Conservation (phyloP, 2,113 vertebrate genomes). For the Sus scrofa region DNA sequence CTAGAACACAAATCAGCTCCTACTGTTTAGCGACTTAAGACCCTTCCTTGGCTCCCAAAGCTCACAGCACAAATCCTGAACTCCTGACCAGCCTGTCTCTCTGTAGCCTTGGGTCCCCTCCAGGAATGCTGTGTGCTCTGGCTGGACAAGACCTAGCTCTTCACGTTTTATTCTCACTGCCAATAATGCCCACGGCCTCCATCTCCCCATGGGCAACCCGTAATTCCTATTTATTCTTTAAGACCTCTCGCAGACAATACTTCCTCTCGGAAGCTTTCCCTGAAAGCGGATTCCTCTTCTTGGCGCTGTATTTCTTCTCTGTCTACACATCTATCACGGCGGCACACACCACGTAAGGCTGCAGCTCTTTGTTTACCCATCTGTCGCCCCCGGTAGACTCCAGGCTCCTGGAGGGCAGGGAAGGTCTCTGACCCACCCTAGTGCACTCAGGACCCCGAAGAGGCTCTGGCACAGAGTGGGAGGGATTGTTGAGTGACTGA, state of each 20-base stretch:
- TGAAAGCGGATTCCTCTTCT: background rate
- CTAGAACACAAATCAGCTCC: constrained; percentile 20
- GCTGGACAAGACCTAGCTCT: background rate
- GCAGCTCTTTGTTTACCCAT: background rate
- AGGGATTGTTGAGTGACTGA: background rate
- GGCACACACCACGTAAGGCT: background rate
- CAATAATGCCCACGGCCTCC: background rate
- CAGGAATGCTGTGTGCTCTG: background rate
- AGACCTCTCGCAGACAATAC: background rate
- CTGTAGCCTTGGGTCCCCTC: background rate
- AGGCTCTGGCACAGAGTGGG: background rate
- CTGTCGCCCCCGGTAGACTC: background rate
- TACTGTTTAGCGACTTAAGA: constrained; percentile 11
- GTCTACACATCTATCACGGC: background rate
- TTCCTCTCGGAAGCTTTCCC: constrained; percentile 12
- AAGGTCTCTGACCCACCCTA: background rate
- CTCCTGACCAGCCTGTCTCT: background rate
- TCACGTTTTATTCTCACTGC: background rate
- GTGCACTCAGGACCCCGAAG: background rate
- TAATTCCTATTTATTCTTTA: background rate
- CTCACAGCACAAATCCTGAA: background rate
- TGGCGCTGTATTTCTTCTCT: background rate
- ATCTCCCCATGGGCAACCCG: background rate
- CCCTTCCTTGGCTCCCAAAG: background rate
- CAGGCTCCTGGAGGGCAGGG: constrained; percentile 28